A percentile compares a stretch with the other conserved stretches of the same genome.
Conservation (phyloP, 2,113 vertebrate genomes). For the Rhea americana region DNA sequence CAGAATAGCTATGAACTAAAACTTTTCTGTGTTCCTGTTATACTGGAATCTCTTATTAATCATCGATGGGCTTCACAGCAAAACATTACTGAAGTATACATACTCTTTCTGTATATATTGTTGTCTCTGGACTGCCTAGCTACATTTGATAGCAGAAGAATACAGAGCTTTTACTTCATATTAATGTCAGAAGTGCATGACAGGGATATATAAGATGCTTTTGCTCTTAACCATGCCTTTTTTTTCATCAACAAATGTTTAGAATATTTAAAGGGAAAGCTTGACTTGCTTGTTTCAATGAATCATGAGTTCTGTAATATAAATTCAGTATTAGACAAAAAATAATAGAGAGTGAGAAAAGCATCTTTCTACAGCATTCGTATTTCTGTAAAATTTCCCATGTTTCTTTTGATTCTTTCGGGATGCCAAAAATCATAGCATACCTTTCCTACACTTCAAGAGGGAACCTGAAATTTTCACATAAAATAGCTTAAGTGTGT, state of each 20-base stretch:
- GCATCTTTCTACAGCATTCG: not conserved
- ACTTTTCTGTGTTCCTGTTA: not conserved
- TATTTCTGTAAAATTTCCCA: not conserved
- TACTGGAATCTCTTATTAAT: not conserved
- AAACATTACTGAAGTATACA: not conserved
- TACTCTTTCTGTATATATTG: not conserved
- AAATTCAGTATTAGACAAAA: not conserved
- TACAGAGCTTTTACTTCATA: not conserved
- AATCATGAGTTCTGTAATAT: not conserved
- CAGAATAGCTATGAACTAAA: not conserved
- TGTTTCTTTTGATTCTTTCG: not conserved
- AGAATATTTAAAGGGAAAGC: not conserved
- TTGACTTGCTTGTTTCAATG: not conserved
- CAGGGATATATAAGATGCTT: not conserved
- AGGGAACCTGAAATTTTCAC: not conserved
- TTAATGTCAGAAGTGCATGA: not conserved
- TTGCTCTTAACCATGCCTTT: not conserved
- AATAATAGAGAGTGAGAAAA: not conserved
- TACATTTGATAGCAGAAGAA: conserved; percentile 12
- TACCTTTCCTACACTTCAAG: not conserved
- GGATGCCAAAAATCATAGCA: not conserved
- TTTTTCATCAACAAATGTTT: not conserved
- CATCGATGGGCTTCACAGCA: not conserved
- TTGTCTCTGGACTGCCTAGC: not conserved
- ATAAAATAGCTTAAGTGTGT: not conserved